phyloP scores from a whole-genome alignment of 2,113 vertebrate genomes.

The Turnix velox region DNA sequence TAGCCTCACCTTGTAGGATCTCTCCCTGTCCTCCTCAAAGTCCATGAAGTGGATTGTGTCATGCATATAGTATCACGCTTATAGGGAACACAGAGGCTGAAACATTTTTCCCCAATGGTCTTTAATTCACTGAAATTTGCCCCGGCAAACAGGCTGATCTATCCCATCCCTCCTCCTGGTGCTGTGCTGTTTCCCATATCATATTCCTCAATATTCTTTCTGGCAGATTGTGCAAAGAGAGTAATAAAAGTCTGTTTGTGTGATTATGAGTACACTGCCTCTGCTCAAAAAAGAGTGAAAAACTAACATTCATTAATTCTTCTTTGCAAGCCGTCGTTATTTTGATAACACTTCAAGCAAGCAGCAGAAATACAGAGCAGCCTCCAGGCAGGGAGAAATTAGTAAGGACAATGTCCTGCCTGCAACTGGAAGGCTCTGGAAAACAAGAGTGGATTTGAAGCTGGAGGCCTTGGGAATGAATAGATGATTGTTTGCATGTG shows the following conservation, averaged over 20 bases:
- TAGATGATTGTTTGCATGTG: slow-evolving; percentile 50
- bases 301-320: slow-evolving; percentile 47
- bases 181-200: not conserved
- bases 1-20: not conserved
- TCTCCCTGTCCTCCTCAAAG: not conserved
- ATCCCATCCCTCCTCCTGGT: not conserved
- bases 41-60: not conserved
- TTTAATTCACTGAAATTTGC: slow-evolving; percentile 7
- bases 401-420: not conserved
- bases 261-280: not conserved
- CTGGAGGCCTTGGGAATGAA: slow-evolving; percentile 21
- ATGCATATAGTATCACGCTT: not conserved
- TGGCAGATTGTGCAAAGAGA: not conserved
- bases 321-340: slow-evolving; percentile 1
- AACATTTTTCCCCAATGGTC: not conserved
- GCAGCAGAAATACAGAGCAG: not conserved
- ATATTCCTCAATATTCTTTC: slow-evolving; percentile 14
- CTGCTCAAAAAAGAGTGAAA: not conserved
- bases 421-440: not conserved
- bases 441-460: slow-evolving; percentile 32
- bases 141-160: not conserved
- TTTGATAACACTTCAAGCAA: slow-evolving; percentile 37
- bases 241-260: slow-evolving; percentile 49
- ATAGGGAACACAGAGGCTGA: not conserved
- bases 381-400: not conserved